Evolutionary conservation across 2,113 vertebrate genomes (phyloP).

Genomic region (Ptychochromis oligacanthus): DNA sequence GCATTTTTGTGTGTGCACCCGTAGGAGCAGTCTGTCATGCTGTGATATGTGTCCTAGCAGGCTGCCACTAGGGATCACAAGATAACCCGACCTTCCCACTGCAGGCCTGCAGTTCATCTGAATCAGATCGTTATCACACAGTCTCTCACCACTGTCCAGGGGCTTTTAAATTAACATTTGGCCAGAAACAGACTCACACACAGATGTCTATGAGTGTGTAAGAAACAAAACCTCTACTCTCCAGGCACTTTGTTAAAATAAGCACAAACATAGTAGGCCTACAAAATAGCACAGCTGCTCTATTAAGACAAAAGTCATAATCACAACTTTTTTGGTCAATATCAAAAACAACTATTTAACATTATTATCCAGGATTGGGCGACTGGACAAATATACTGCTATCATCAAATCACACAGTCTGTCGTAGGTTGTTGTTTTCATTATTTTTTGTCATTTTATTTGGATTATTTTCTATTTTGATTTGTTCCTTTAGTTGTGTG

Average conservation of each 20-base stretch:
- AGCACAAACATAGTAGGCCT: not conserved
- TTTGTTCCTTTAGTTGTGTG: too few species aligned
- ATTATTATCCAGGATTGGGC: not conserved
- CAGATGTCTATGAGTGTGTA: not conserved
- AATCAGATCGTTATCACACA: constrained; percentile 67
- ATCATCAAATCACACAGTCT: not conserved
- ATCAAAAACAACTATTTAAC: not conserved
- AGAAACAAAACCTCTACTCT: constrained; percentile 19
- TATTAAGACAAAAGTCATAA: not conserved
- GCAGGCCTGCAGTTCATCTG: constrained; percentile 61
- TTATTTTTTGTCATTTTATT: not conserved
- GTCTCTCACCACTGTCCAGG: constrained; percentile 40
- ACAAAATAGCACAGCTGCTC: not conserved
- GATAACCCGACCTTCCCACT: constrained; percentile 60
- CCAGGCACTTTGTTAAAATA: not conserved
- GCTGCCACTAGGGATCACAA: constrained; percentile 63
- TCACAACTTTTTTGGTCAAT: not conserved
- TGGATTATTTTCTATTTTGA: not conserved
- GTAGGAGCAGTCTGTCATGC: constrained; percentile 50
- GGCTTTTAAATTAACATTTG: constrained; percentile 41
- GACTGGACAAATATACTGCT: not conserved
- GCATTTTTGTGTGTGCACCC: constrained; percentile 26
- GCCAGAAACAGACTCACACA: constrained; percentile 13
- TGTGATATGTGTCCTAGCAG: constrained; percentile 61
- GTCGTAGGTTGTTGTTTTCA: not conserved